Evolutionary conservation across 92 coral and sea anemone genomes (phyloP), one percentile per base, ranked within the genome.

Genomic region (Porites evermanni): DNA sequence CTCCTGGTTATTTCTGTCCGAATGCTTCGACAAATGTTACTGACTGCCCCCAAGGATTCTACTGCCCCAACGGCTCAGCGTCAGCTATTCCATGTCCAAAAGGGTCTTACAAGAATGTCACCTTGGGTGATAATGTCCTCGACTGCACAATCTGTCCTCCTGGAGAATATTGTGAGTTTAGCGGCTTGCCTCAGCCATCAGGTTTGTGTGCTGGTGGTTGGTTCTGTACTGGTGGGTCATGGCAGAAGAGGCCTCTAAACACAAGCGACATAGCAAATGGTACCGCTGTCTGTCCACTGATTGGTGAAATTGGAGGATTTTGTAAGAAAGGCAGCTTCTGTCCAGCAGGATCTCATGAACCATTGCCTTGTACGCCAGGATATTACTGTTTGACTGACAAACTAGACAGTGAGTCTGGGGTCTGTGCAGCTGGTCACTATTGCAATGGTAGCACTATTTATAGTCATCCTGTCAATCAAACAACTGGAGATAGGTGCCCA

Each of bases 151-250:
- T 93, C 93, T 97, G 99, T 79, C 98, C 99, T n/a, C 91, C 97
- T 29, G 99, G 99, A 71, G 78, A 81, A 75, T 97, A 87, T 77
- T 97, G 99, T 75, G 95, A 94, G 23, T 74, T 80, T 23, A 91
- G 89, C 79, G 99, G 95, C 24, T 82, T 90, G 94, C 88, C 92
- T 21, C 66, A 82, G 14, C 99, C 99, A 3, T 86, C 88, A 67
- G 99, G 99, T 7, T 76, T 83, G 58, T 97, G 99, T 84, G 95
- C 96, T 21, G 93, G 92, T 23, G 99, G 99, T 21, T 95, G 98
- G 97, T 97, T 82, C 86, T 97, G 99, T 72, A 93, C 90, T 74
- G 99, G 99, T 67, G 99, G 99, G 47, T 97, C 99, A 24, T 97
- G 99, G 99, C 97, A 97, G 85, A 88, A 78, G 63, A 71, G 82